Conservation (phyloP, 2,797 vertebrate species). For the Ctenopoma multispine region DNA sequence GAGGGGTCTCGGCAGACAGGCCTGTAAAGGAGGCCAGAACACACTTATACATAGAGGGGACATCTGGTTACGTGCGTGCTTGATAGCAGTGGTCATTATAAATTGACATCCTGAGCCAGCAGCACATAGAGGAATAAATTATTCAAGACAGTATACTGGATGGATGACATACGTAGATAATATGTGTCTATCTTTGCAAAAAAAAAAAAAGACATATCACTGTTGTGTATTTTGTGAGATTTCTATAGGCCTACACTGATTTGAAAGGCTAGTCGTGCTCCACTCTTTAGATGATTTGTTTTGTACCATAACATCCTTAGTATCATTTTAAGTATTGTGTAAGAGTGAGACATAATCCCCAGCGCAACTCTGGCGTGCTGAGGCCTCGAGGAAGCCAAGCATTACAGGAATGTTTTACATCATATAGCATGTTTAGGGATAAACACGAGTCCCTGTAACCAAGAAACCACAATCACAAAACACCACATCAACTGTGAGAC, state of each 20-base stretch:
- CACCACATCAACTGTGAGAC: not conserved
- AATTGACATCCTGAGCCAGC: slow-evolving; percentile 18
- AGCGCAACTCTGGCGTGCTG: not conserved
- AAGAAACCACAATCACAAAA: not conserved
- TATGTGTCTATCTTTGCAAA: not conserved
- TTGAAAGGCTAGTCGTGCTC: not conserved
- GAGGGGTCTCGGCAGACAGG: slow-evolving; percentile 34
- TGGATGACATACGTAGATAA: slow-evolving; percentile 16
- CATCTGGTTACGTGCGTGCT: slow-evolving; percentile 30
- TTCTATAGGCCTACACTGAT: not conserved
- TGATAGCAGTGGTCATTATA: slow-evolving; percentile 30
- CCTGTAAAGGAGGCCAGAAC: slow-evolving; percentile 25
- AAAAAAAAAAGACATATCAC: not conserved
- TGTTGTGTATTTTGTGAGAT: not conserved
- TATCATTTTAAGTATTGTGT: slow-evolving; percentile 7
- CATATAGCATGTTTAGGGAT: slow-evolving; percentile 14
- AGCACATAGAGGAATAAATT: slow-evolving; percentile 13
- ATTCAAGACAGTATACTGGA: not conserved
- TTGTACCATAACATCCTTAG: not conserved
- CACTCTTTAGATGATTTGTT: slow-evolving; percentile 10
- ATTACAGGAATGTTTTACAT: slow-evolving; percentile 6
- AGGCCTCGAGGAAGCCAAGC: slow-evolving; percentile 33
- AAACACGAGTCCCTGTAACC: slow-evolving; percentile 6
- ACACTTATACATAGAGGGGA: not conserved
- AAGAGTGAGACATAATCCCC: slow-evolving; percentile 8